Evolutionary conservation across 2,113 vertebrate genomes (phyloP).

Genomic region (Propithecus coquereli): DNA sequence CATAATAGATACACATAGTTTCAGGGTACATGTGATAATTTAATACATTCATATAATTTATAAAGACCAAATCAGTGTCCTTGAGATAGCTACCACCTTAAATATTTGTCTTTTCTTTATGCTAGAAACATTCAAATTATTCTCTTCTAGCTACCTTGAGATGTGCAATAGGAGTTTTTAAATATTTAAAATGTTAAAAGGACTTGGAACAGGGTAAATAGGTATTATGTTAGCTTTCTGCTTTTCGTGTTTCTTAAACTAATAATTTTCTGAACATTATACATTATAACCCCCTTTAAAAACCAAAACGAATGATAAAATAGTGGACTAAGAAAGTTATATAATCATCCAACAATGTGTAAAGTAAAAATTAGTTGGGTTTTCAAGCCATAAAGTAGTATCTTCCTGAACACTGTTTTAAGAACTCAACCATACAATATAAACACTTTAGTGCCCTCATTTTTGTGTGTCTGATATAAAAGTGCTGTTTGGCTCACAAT

Average conservation of each 20-base stretch:
- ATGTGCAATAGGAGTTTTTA: not conserved
- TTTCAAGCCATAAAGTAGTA: not conserved
- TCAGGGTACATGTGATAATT: too few relatives aligned
- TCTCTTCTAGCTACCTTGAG: too few relatives aligned
- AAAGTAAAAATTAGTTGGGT: not conserved
- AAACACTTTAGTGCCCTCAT: not conserved
- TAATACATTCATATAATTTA: too few relatives aligned
- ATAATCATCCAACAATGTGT: not conserved
- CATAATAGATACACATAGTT: too few relatives aligned
- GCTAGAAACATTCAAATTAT: too few relatives aligned
- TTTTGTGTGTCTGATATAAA: not conserved
- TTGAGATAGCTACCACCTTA: too few relatives aligned
- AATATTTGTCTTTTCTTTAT: too few relatives aligned
- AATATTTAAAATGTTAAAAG: not conserved
- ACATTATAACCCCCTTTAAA: not conserved
- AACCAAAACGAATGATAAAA: not conserved
- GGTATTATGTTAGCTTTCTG: not conserved
- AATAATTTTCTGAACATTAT: not conserved
- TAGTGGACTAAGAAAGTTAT: not conserved
- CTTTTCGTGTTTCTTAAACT: not conserved
- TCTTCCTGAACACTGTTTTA: not conserved
- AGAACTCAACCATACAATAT: not conserved
- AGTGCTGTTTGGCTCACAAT: constrained; percentile 49
- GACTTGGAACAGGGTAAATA: not conserved
- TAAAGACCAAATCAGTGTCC: too few relatives aligned